Evolutionary conservation across 2,888 invertebrate species (phyloP), one percentile per base, ranked within the genome.

Genomic region (Aphodius sticticus): DNA sequence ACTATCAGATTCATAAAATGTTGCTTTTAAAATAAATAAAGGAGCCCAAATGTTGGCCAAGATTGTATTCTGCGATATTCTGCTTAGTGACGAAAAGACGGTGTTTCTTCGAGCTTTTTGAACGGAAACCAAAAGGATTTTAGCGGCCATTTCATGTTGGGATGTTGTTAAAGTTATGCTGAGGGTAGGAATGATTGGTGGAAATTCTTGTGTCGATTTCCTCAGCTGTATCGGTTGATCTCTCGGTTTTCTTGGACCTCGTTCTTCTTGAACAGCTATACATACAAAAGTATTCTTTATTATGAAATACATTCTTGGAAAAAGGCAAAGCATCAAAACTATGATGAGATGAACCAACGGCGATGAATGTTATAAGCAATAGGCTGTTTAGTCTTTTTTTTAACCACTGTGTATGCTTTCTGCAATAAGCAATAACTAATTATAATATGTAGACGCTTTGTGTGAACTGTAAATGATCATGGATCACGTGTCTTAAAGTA

Each of bases 201-300:
- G 37, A 12, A 53, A 9, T 53, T 53, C 53, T 53, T 53, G 53
- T 53, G 12, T 7, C 12, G 6, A 12, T 53, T 53, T 53, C 53
- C 12, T 53, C 3, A 53, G 53, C n/a, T 77, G 72, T 37, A 69
- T 26, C 36, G 26, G 72, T 2, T 72, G 81, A 69, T 83, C 81
- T 86, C 89, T 86, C 74, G 88, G 84, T 87, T 92, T 92, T 79
- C 96, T 90, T 0, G 96, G 96, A 0, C 96, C 96, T 78, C 96
- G 91, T 87, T 96, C 96, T 87, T 95, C 94, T 89, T 96, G 96
- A 0, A 96, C 96, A 16, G 96, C 96, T 95, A n/a, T n/a, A 84
- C 53, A 12, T 53, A 12, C 26, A 53, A 75, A 78, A 78, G 2
- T 15, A 71, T 6, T 0, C n/a, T 37, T 38, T 38, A 53, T 36